Conservation (phyloP, 2,888 invertebrate genomes). For the Scaptomyza cyrtandrae region DNA sequence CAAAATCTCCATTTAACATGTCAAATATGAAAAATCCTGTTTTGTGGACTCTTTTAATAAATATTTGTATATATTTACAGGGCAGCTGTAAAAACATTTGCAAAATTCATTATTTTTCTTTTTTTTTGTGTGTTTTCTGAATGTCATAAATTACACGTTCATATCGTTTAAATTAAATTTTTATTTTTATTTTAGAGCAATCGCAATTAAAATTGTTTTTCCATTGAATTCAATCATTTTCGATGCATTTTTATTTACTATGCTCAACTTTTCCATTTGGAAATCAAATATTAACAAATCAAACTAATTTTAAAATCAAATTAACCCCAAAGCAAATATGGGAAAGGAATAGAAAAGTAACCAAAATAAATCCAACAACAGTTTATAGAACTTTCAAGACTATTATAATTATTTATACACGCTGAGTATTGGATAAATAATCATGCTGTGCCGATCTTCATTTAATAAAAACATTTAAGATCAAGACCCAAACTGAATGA, state of each 20-base stretch:
- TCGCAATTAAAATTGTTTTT: constrained; percentile 4
- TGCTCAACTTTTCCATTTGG: not conserved
- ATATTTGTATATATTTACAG: not conserved
- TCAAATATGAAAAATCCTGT: not conserved
- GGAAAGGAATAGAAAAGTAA: not conserved
- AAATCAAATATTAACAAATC: constrained; percentile 13
- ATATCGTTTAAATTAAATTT: constrained; percentile 12
- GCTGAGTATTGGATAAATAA: constrained; percentile 46
- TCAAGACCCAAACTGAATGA: constrained; percentile 12
- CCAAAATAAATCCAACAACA: not conserved
- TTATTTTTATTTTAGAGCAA: not conserved
- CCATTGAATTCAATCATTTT: constrained; percentile 7
- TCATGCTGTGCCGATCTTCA: constrained; percentile 22
- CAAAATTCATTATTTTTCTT: constrained; percentile 13
- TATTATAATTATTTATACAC: constrained; percentile 44
- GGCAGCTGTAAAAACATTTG: not conserved
- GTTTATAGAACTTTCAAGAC: not conserved
- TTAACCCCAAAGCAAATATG: not conserved
- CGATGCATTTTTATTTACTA: constrained; percentile 2
- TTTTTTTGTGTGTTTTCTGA: not conserved
- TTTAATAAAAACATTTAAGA: constrained; percentile 1
- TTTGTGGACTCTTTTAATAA: not conserved
- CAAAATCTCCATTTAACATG: not conserved
- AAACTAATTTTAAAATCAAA: constrained; percentile 23
- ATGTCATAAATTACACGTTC: constrained; percentile 28